These are phyloP conservation scores for Zosterops japonicus DNA, from an alignment of 2,113 vertebrate genomes.

Conservation along the genomic window DNA sequence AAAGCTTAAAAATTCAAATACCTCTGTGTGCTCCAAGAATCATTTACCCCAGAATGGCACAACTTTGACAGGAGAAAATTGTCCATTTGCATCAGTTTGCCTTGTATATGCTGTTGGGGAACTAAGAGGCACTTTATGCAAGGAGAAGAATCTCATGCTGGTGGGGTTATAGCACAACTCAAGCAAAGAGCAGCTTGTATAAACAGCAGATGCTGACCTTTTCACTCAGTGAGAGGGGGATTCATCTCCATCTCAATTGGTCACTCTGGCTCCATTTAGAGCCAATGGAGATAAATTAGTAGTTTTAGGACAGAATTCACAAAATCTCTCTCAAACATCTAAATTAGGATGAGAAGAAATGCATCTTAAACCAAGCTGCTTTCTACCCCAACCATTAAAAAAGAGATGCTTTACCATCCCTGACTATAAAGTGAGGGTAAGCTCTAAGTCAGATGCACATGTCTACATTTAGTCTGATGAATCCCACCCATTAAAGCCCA, in stretches of 20 bases:
- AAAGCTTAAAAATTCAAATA: neutral
- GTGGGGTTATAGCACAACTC: neutral
- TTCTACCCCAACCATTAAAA: neutral
- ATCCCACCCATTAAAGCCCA: neutral
- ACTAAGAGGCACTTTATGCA: neutral
- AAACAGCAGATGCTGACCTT: neutral
- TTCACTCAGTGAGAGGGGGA: neutral
- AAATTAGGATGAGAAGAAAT: neutral
- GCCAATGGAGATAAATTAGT: neutral
- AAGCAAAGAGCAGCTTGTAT: neutral
- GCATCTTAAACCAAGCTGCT: neutral
- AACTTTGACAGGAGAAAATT: neutral
- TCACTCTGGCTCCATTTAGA: neutral
- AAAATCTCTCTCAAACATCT: neutral
- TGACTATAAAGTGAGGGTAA: neutral
- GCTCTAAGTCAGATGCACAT: neutral
- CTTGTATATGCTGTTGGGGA: neutral
- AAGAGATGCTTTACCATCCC: neutral
- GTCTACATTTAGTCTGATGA: neutral
- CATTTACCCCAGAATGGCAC: neutral
- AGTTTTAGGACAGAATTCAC: neutral
- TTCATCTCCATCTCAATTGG: constrained; percentile 27
- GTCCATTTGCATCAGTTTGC: neutral
- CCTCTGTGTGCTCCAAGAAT: neutral
- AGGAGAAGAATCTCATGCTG: neutral